Percentiles rank a stretch among this genome's conserved stretches.
These are phyloP conservation scores for Cryptoprocta ferox DNA, from an alignment of 2,797 vertebrate species.

Conservation along the genomic window DNA sequence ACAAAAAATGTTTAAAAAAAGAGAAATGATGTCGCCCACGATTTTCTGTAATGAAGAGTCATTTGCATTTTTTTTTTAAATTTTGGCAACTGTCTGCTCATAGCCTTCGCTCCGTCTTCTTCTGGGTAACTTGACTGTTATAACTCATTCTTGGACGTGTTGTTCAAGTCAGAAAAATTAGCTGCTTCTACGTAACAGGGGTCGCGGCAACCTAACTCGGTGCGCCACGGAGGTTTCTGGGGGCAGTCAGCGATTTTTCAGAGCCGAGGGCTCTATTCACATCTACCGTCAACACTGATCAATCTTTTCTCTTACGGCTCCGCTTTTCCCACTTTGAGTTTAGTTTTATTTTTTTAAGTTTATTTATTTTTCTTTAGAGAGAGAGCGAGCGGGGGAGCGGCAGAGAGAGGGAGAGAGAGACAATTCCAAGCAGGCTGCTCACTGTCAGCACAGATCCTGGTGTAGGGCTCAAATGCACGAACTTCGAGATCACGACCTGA, in stretches of 20 bases:
- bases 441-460: too few species aligned
- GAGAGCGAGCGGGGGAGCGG: too few species aligned
- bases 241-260: too few species aligned
- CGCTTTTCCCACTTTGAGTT: neutral
- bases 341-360: too few species aligned
- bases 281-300: neutral
- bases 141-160: neutral
- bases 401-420: too few species aligned
- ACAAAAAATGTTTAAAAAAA: too few species aligned
- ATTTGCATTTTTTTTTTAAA: neutral
- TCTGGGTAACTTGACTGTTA: neutral
- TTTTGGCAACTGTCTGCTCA: too few species aligned
- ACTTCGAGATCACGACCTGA: too few species aligned
- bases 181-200: neutral
- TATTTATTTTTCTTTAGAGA: too few species aligned
- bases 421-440: too few species aligned
- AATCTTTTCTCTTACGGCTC: neutral
- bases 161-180: neutral
- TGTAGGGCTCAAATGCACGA: too few species aligned
- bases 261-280: neutral
- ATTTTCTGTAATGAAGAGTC: neutral
- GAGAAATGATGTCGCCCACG: neutral
- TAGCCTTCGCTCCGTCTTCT: neutral
- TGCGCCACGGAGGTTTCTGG: too few species aligned
- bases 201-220: neutral